phyloP scores from a whole-genome alignment of 1,140 invertebrate species.

The Cephus cinctus region DNA sequence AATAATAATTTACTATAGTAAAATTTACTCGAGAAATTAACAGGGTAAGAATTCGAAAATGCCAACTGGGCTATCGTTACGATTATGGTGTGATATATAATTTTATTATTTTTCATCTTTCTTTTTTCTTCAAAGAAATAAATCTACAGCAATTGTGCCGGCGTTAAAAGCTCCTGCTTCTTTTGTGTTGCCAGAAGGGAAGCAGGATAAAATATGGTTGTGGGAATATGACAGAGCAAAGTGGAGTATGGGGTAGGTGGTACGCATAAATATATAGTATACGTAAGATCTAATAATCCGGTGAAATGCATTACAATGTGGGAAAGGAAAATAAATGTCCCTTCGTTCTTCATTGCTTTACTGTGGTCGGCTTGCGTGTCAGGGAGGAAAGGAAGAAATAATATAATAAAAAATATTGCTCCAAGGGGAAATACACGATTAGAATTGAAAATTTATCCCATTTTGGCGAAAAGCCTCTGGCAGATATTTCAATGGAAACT shows the following conservation, averaged over 20 bases:
- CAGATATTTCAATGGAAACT: no score
- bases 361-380: background rate
- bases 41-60: no score
- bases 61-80: no score
- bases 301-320: background rate
- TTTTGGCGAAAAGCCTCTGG: no score
- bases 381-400: no score
- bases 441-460: background rate
- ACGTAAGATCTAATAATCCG: background rate
- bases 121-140: slow-evolving; percentile 8
- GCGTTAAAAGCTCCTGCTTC: slow-evolving; percentile 9
- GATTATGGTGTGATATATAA: no score
- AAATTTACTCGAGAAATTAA: no score
- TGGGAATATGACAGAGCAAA: slow-evolving; percentile 3
- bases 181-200: background rate
- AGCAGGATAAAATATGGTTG: slow-evolving; percentile 8
- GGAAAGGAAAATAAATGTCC: background rate
- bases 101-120: no score
- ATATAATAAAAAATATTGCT: no score
- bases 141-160: slow-evolving; percentile 7
- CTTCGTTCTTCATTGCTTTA: background rate
- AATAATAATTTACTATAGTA: no score
- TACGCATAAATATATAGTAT: slow-evolving; percentile 6
- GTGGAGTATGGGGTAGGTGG: background rate
- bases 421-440: no score